Conservation (phyloP, 2,888 invertebrate species). For the Dastarcus helophoroides region DNA sequence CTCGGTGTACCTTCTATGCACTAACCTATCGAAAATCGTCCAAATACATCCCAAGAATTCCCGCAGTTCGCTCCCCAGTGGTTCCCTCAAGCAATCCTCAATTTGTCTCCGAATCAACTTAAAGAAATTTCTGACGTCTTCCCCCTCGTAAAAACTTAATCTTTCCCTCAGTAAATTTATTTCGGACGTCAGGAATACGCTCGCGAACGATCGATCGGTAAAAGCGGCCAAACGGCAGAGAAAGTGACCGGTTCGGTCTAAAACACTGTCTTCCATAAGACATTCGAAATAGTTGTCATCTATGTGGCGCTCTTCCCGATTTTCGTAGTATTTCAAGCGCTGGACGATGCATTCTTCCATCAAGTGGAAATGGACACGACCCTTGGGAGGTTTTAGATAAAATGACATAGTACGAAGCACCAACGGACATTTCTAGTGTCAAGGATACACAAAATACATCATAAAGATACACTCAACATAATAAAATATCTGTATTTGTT, state of each 20-base stretch:
- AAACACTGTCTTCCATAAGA: slow-evolving; percentile 45
- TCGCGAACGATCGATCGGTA: slow-evolving; percentile 29
- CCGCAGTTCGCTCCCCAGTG: not conserved
- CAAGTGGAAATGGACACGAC: slow-evolving; percentile 41
- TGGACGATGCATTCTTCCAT: slow-evolving; percentile 43
- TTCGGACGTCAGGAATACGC: slow-evolving; percentile 35
- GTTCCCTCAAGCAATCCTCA: slow-evolving; percentile 6
- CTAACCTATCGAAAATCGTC: too few relatives aligned
- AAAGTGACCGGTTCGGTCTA: slow-evolving; percentile 50
- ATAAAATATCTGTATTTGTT: too few relatives aligned
- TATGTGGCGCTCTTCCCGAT: slow-evolving; percentile 24
- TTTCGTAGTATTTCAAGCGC: slow-evolving; percentile 41
- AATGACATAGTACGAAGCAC: too few relatives aligned
- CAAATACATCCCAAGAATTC: not conserved
- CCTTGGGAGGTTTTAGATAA: slow-evolving; percentile 46
- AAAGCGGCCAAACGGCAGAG: slow-evolving; percentile 39
- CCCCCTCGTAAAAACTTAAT: slow-evolving; percentile 4
- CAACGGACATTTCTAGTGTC: too few relatives aligned
- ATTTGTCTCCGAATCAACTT: slow-evolving; percentile 7
- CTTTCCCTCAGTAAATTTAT: slow-evolving; percentile 8
- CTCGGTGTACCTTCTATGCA: too few relatives aligned
- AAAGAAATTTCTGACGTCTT: slow-evolving; percentile 7
- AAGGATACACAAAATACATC: too few relatives aligned
- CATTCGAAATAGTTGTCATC: slow-evolving; percentile 40
- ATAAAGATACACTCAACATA: too few relatives aligned